A percentile compares a stretch with the other conserved stretches of the same genome.
These are phyloP conservation scores for Ceratoteleas bidentatus DNA, from an alignment of 1,140 invertebrate genomes.

Conservation along the genomic window DNA sequence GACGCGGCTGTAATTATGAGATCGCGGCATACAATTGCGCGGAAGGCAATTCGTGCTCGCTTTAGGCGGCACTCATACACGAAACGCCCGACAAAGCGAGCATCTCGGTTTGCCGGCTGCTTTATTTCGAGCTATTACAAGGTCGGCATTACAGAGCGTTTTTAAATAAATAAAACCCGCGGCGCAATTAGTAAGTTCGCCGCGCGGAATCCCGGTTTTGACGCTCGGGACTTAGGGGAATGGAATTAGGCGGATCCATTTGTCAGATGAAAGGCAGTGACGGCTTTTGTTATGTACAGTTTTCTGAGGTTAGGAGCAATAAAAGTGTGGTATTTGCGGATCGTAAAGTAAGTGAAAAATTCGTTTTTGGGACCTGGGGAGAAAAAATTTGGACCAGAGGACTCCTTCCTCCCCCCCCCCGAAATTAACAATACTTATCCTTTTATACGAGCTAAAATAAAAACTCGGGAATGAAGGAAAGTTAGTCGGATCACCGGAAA, in stretches of 20 bases:
- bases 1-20: slow-evolving; percentile 35
- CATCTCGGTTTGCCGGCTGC: slow-evolving; percentile 25
- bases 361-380: not conserved
- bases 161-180: slow-evolving; percentile 25
- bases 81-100: slow-evolving; percentile 35
- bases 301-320: not conserved
- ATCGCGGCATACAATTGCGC: slow-evolving; percentile 20
- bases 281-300: too few species aligned
- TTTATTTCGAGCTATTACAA: slow-evolving; percentile 38
- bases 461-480: not conserved
- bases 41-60: slow-evolving; percentile 40
- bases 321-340: not conserved
- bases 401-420: not conserved
- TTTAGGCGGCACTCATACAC: slow-evolving; percentile 23
- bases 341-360: not conserved
- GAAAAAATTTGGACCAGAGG: not conserved
- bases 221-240: too few species aligned
- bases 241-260: too few species aligned
- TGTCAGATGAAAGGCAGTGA: too few species aligned
- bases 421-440: not conserved
- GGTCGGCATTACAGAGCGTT: slow-evolving; percentile 17
- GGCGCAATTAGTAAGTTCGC: not conserved
- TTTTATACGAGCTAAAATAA: not conserved
- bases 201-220: too few species aligned
- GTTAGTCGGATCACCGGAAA: not conserved